Base-by-base conservation (phyloP, 2,113 vertebrate genomes). In the Telmatochromis brichardi region DNA sequence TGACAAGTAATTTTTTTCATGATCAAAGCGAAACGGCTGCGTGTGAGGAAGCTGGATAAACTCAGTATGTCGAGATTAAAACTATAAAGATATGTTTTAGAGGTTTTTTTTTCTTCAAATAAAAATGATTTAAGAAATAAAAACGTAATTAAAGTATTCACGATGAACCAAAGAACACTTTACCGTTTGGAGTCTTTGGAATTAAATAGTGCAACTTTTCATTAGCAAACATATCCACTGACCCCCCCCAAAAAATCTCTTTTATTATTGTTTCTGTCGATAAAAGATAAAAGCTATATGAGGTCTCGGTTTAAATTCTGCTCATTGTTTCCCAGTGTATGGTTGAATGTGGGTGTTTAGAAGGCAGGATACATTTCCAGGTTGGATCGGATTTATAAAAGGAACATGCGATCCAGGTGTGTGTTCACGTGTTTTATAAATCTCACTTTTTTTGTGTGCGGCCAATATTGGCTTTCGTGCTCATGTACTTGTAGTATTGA, bases 341-440 rank as follows among this genome's bases (percentile, higher is more conserved):
- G 1, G 45, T 8, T 78, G 73, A 78, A n/a, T 17, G 7, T 51
- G 73, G 73, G 26, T 31, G 31, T 78, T 78, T 78, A 50, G 71
- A 78, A 51, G 71, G 9, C 26, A 50, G 71, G 71, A 50, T 78
- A 50, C 71, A 78, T 76, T 76, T 76, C 71, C 21, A 76, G 42
- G 71, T 50, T 9, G 73, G 7, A 51, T 33, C 45, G 5, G 45
- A 31, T 76, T 28, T 76, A 31, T 47, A 28, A 78, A n/a, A 4
- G 26, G 23, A 50, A 31, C 71, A 78, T 7, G 10, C 6, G 6
- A 78, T 33, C 4, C 26, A 51, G 45, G 26, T 33, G 45, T 76
- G 14, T 78, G 17, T 78, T 31, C 17, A 17, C 4, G 28, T 51
- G 73, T 78, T 78, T 78, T 51, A 51, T 51, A 33, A 51, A n/a